phyloP scores from a whole-genome alignment of 1,140 invertebrate species.

The Bombus pascuorum region DNA sequence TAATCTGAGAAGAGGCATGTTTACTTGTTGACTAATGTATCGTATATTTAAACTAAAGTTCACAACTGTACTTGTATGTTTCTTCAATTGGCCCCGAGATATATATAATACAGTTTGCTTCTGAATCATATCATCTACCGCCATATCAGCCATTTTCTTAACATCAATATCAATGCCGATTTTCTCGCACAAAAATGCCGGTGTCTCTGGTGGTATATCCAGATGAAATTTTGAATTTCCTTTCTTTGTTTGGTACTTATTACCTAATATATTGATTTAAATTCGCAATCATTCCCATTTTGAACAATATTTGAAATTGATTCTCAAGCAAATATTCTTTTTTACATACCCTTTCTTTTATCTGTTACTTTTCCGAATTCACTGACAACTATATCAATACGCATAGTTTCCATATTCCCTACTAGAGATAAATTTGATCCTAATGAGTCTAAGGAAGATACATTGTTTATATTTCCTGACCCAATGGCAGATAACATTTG shows the following conservation, averaged over 20 bases:
- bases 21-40: conserved; percentile 95
- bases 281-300: background rate
- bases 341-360: conserved; percentile 79
- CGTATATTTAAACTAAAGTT: conserved; percentile 94
- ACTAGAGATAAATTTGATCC: conserved; percentile 95
- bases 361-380: conserved; percentile 86
- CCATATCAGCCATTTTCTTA: conserved; percentile 94
- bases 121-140: conserved; percentile 92
- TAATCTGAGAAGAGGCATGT: conserved; percentile 96
- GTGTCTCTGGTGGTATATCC: conserved; percentile 89
- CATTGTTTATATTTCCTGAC: conserved; percentile 82
- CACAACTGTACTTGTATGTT: conserved; percentile 93
- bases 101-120: conserved; percentile 92
- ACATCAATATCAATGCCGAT: conserved; percentile 94
- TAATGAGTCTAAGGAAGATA: conserved; percentile 91
- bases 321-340: background rate
- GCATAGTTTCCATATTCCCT: conserved; percentile 92
- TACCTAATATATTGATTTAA: conserved; percentile 46
- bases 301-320: background rate
- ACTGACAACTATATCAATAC: conserved; percentile 96
- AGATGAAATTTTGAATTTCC: conserved; percentile 82
- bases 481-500: conserved; percentile 87
- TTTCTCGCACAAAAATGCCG: conserved; percentile 96
- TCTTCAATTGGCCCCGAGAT: conserved; percentile 92
- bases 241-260: conserved; percentile 73